Percentiles rank a stretch among this genome's conserved stretches.
Conservation (phyloP, 1,140 invertebrate species). For the Bombus cullumanus region DNA sequence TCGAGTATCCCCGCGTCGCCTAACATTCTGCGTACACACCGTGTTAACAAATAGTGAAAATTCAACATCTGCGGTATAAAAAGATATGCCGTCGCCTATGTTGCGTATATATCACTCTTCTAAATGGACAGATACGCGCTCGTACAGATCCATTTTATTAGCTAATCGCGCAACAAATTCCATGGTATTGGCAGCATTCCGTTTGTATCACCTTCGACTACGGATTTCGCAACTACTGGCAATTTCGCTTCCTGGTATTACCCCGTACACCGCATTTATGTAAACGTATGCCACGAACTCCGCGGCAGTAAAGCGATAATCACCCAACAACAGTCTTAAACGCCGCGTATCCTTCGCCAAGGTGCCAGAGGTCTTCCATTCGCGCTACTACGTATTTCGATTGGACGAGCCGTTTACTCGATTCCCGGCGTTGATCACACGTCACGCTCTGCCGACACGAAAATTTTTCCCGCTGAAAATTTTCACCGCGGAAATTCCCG, state of each 20-base stretch:
- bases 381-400: not conserved
- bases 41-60: not conserved
- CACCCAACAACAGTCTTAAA: not conserved
- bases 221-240: not conserved
- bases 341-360: not conserved
- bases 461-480: not conserved
- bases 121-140: too few species aligned
- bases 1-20: not conserved
- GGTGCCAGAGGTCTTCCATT: constrained; percentile 1
- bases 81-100: too few species aligned
- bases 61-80: not conserved
- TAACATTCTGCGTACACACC: too few species aligned
- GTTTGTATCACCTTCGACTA: not conserved
- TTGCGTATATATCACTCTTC: too few species aligned
- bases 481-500: not conserved
- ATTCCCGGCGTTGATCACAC: not conserved
- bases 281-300: not conserved
- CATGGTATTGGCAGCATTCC: not conserved
- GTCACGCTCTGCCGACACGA: too few species aligned
- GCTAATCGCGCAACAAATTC: not conserved
- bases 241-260: not conserved
- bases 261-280: not conserved
- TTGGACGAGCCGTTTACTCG: not conserved
- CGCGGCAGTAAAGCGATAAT: not conserved
- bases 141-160: not conserved